Evolutionary conservation across 2,113 vertebrate species (phyloP), one percentile per base, ranked within the genome.

Genomic region (Corythoichthys haematopterus): DNA sequence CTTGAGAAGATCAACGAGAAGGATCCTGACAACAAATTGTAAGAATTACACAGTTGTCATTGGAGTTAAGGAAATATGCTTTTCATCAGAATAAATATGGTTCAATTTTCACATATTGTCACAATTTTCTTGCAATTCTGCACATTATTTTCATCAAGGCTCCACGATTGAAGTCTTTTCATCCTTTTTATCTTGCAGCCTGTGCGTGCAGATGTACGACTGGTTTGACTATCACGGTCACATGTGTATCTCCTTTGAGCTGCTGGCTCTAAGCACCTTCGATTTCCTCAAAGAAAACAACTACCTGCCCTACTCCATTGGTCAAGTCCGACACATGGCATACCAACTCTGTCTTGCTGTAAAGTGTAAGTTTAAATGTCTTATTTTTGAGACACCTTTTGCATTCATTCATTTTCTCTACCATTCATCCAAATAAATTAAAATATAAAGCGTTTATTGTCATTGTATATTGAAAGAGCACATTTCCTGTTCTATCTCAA

Each of bases 181-280:
- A 4, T 68, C 12, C 20, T 64, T 12, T 78, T 64, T 66, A 4
- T 61, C n/a, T 53, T 75, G 1, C 81, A 91, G 90, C 75, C 56
- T 97, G 47, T 99, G 97, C 79, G 96, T 99, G 75, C 94, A 94
- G 93, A 99, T 99, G 96, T 96, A 93, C 65, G 96, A 98, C 89
- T 99, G 96, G 96, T 98, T 99, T 47, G 96, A 98, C 90, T 98
- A 96, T 85, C 95, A 97, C 0, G 96, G 96, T 65, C 97, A 99
- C 89, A 95, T 98, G 94, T 99, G 96, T 79, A 93, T 99, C 87
- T 97, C 95, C 77, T 98, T 99, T 13, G 95, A 99, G 85, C 92
- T 99, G 68, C 91, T 99, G 59, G 95, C 95, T 40, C 94, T 98
- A 86, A 99, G 97, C 93, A 98, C 97, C 56, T 99, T 99, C 1